Base-by-base conservation (phyloP, 2,113 vertebrate genomes). In the Psilopsiagon aymara region DNA sequence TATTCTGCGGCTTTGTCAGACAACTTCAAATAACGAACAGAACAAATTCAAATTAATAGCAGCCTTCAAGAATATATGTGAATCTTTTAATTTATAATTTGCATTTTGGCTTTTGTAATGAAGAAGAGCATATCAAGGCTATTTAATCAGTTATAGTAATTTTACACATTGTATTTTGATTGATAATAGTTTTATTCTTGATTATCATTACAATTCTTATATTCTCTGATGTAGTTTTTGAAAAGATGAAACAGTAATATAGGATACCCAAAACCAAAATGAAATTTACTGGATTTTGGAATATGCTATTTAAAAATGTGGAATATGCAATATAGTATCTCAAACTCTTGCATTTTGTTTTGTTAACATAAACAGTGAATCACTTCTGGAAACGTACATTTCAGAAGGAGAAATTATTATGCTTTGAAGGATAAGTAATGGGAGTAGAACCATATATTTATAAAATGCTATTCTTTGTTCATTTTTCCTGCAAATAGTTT, bases 371-470 rank as follows among this genome's bases (percentile, higher is more conserved):
- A 25, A 37, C 60, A 1, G 2, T 18, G 1, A 86, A 78, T 44
- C 13, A 14, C 5, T 68, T 59, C 1, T 1, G 53, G n/a, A 92
- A 75, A 64, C 0, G 0, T 16, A 6, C 8, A 52, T 70, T 74
- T 5, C 27, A 27, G 15, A 11, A 35, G 6, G 3, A 91, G 46
- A 84, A 90, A 53, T 1, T 41, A 5, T 7, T 77, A 4, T 64
- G 1, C 53, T 79, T 76, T 17, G 13, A 33, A 69, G 41, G 4
- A 8, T 19, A 84, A 71, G 10, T 28, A 67, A 41, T 11, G 3
- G 9, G 6, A 60, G 8, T 31, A 10, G 76, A 82, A 53, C 1
- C 3, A 68, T 68, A 33, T 49, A 71, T 68, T 59, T 77, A 13
- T 13, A 51, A 75, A 86, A 59, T 5, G 9, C 2, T 6, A 37